Evolutionary conservation across 1,140 invertebrate genomes (phyloP), one percentile per base, ranked within the genome.

Genomic region (Piezodorus guildinii): DNA sequence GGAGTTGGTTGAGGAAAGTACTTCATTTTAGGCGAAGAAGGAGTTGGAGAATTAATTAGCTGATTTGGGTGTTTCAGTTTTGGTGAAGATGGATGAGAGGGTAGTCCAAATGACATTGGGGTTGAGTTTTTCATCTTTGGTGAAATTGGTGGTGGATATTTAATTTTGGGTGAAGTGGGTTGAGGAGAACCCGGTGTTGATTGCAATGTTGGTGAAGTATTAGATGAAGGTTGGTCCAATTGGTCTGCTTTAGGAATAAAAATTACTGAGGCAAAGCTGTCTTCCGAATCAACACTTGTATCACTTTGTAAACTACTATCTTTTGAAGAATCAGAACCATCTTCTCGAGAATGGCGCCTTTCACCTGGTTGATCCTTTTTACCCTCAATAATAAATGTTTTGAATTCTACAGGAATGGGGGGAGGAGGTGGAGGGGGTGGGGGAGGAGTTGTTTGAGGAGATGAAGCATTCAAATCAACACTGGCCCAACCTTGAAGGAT

Each of bases 251-350:
- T 86, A 49, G 90, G 90, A 68, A 92, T 85, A 71, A 86, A 92
- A 70, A 94, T 94, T 10, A 94, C 91, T 56, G 90, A 92, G 39
- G 89, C 89, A 72, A 92, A 91, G 75, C 88, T 91, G 69, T 94
- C 91, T 75, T 94, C 90, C 2, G 89, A 92, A 73, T 94, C 91
- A 3, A 94, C 86, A 74, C 90, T 93, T 0, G 91, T 94, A 70
- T 94, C 91, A 74, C 90, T 93, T 73, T 94, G 91, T 54, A 94
- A 78, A 73, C 90, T 93, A 71, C 88, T 91, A 71, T 94, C 90
- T 76, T 94, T 94, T 1, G 89, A 91, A 0, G 90, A 91, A 72
- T 94, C 91, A 0, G 90, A 93, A 9, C 88, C 88, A 67, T 92
- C 90, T 73, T 93, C 90, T 62, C 83, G 79, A 0, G 86, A 88